Conservation (phyloP, 2,888 invertebrate genomes). For the Ferrisia virgata region DNA sequence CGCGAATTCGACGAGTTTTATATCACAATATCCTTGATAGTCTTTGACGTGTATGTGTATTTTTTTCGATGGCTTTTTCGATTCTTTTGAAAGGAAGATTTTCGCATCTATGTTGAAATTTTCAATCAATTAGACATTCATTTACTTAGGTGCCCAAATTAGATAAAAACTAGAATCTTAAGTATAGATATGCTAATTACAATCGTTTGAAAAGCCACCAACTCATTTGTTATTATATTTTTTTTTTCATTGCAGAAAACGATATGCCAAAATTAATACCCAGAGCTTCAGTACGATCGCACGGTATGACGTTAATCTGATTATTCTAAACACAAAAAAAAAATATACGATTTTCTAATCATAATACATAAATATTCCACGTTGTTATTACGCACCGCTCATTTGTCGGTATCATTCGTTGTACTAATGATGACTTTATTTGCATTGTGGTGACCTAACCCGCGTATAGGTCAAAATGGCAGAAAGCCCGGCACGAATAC, state of each 20-base stretch:
- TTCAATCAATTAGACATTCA: neutral
- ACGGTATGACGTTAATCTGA: conserved; percentile 46
- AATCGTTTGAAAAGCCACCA: neutral
- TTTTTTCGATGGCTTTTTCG: neutral
- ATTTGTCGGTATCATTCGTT: neutral
- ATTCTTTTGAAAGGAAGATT: neutral
- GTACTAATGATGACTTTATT: neutral
- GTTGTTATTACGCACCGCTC: neutral
- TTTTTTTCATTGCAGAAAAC: conserved; percentile 47
- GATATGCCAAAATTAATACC: conserved; percentile 48
- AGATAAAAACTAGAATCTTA: no score
- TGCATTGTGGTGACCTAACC: neutral
- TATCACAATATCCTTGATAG: neutral
- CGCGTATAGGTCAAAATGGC: neutral
- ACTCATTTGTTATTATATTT: neutral
- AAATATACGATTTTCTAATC: no score
- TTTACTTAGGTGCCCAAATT: no score
- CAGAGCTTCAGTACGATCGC: conserved; percentile 47
- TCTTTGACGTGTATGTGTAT: neutral
- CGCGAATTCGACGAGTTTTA: neutral
- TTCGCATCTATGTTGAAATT: neutral
- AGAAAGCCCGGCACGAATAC: neutral
- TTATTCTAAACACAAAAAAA: neutral
- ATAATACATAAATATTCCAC: neutral
- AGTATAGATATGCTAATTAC: neutral